phyloP scores from a whole-genome alignment of 2,888 invertebrate species.

The Callinectes sapidus region DNA sequence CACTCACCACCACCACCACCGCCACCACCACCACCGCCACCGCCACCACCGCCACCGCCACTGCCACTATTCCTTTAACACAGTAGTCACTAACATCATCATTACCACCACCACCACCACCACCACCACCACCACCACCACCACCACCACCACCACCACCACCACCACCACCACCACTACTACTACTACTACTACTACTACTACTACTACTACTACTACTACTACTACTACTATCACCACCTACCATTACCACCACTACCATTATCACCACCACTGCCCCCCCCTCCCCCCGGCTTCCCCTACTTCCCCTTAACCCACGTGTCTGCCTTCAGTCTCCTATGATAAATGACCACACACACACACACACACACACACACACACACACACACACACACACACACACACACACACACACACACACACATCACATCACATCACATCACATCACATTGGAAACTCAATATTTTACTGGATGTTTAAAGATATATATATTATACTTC shows the following conservation, averaged over 20 bases:
- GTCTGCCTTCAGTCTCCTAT: neutral
- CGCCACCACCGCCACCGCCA: too few species aligned
- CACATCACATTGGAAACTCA: neutral
- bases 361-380: constrained; percentile 15
- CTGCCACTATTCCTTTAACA: too few species aligned
- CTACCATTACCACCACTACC: neutral
- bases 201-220: neutral
- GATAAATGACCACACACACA: constrained; percentile 13
- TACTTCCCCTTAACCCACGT: neutral
- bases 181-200: too few species aligned
- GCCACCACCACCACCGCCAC: neutral
- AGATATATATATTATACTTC: neutral
- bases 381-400: constrained; percentile 13
- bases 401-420: constrained; percentile 3
- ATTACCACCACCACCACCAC: too few species aligned
- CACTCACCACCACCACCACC: neutral
- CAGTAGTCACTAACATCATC: too few species aligned
- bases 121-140: neutral
- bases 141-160: neutral
- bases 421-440: too few species aligned
- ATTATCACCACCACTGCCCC: neutral
- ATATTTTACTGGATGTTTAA: neutral
- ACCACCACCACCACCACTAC: neutral
- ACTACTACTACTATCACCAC: too few species aligned
- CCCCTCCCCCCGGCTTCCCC: neutral